Evolutionary conservation across 2,888 invertebrate species (phyloP).

Genomic region (Tricholauxania praeusta): DNA sequence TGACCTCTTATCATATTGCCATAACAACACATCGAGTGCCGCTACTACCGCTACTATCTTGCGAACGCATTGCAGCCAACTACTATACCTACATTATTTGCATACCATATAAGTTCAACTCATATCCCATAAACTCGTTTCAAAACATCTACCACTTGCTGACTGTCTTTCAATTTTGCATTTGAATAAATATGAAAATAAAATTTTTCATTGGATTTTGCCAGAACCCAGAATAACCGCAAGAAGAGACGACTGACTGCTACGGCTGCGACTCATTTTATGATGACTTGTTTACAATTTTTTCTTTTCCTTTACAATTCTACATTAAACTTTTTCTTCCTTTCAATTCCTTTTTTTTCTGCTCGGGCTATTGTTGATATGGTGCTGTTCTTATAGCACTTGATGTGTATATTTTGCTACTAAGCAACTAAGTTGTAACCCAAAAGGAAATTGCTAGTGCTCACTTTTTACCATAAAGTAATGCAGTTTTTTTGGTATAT

Average conservation of each 20-base stretch:
- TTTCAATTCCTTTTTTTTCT: neutral
- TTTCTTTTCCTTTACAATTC: neutral
- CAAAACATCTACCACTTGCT: no score
- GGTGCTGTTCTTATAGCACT: neutral
- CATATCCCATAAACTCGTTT: constrained; percentile 1
- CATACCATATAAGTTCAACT: constrained; percentile 12
- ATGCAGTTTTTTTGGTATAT: no score
- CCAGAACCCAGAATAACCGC: neutral
- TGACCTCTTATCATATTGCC: constrained; percentile 4
- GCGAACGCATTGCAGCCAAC: neutral
- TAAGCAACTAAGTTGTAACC: neutral
- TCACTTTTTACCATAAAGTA: no score
- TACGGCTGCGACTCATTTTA: neutral
- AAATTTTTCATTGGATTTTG: neutral
- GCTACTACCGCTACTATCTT: neutral
- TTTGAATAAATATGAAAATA: constrained; percentile 28
- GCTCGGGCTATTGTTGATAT: neutral
- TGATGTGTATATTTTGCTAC: neutral
- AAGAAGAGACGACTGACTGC: no score
- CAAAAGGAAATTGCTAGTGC: no score
- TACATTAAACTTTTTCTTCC: neutral
- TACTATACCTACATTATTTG: neutral
- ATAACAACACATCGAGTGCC: neutral
- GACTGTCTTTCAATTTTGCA: constrained; percentile 32
- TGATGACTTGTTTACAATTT: constrained; percentile 6